Evolutionary conservation across 2,113 vertebrate genomes (phyloP).

Genomic region (Anseranas semipalmata): DNA sequence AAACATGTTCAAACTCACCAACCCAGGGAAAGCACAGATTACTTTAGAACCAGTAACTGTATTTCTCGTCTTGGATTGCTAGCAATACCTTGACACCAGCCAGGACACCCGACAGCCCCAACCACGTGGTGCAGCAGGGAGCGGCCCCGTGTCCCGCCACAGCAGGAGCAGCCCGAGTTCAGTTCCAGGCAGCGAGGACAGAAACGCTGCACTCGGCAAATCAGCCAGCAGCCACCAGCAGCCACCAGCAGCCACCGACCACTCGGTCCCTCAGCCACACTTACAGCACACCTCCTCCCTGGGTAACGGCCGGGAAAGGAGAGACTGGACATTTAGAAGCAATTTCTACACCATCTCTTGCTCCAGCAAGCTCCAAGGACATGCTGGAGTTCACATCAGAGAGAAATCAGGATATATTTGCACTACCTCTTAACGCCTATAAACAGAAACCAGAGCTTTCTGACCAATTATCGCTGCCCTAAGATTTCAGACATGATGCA

Average conservation of each 20-base stretch:
- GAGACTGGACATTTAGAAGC: constrained; percentile 25
- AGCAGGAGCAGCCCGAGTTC: constrained; percentile 76
- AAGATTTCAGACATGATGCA: neutral
- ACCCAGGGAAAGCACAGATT: neutral
- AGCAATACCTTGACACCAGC: neutral
- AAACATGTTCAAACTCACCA: neutral
- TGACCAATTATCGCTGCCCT: neutral
- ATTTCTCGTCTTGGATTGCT: neutral
- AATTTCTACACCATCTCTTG: neutral
- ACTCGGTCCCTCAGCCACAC: constrained; percentile 74
- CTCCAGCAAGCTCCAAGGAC: neutral
- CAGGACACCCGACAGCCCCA: no score
- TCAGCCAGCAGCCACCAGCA: constrained; percentile 80
- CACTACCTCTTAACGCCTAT: neutral
- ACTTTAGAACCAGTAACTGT: neutral
- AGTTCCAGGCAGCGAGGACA: constrained; percentile 79
- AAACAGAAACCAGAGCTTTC: neutral
- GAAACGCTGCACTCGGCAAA: constrained; percentile 78
- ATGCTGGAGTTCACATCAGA: neutral
- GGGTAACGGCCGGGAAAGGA: neutral
- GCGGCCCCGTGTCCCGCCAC: constrained; percentile 77
- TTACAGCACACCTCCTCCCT: constrained; percentile 30
- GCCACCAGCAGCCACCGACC: constrained; percentile 78
- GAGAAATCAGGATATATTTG: neutral
- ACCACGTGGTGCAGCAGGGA: constrained; percentile 30